Base-by-base conservation (phyloP, 2,888 invertebrate species). In the Venusia cambrica region DNA sequence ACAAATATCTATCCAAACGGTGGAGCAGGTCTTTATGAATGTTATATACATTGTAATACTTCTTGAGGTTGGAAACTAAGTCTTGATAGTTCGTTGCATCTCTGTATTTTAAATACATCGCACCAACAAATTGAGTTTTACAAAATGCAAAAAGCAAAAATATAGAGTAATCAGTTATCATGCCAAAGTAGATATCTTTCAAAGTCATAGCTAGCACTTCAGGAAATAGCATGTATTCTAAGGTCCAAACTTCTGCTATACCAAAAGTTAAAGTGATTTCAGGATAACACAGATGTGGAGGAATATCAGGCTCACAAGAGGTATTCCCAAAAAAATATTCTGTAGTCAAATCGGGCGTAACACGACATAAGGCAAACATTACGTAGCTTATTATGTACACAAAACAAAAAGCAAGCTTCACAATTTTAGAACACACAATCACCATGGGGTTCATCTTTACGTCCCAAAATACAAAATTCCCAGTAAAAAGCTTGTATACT, bases 1-100 rank as follows among this genome's bases (percentile, higher is more conserved):
- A 5, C 21, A 81, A 54, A 54, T 78, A 79, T 36, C 55, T 62
- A 16, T 74, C 56, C 12, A 83, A 48, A 4, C 79, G 65, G 27
- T 45, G 62, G 24, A 76, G 42, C 12, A 81, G 53, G 35, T 66
- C 62, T 0, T 51, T 60, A 31, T 78, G 75, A 28, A 80, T 70
- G 32, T 63, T 63, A 29, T 72, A 60, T 29, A 61, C 45, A n/a
- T 51, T 38, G 27, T 73, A 83, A 51, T 63, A 71, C 1, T 41
- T 55, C 8, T 59, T 72, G 1, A 80, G 43, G 30, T 71, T 71
- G 0, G 48, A 41, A 1, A 77, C 78, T 44, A 77, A 75, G 16
- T 54, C 56, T 47, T 75, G 71, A 47, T 66, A 81, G 19, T 69
- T 66, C 3, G 57, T 49, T 15, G 48, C 22, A 10, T 66, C 57